phyloP scores from a whole-genome alignment of 23 tunicate genomes.

The Oikopleura dioica region DNA sequence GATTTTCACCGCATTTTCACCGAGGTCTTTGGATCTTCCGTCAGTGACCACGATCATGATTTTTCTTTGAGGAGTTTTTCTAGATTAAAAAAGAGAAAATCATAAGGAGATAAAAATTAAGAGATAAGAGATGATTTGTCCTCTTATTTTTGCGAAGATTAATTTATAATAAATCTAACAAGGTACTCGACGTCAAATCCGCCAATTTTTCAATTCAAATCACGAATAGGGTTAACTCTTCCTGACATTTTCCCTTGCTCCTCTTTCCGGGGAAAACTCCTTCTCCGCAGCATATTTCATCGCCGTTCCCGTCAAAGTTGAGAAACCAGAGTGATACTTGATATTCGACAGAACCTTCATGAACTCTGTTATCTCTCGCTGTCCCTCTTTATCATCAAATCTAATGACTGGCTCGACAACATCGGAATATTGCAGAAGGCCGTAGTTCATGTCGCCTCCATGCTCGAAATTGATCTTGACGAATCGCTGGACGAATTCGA shows the following conservation, averaged over 20 bases:
- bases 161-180: no score
- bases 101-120: no score
- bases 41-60: not conserved
- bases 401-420: not conserved
- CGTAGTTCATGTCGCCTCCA: not conserved
- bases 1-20: not conserved
- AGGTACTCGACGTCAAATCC: no score
- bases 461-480: not conserved
- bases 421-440: not conserved
- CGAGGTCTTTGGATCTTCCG: not conserved
- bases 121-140: no score
- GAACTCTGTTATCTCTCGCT: not conserved
- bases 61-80: no score
- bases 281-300: not conserved
- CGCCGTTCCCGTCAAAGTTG: not conserved
- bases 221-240: no score
- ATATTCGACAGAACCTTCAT: not conserved
- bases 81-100: no score
- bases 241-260: not conserved
- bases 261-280: not conserved
- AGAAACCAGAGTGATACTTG: not conserved
- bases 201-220: no score
- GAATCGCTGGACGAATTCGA: not conserved
- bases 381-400: not conserved
- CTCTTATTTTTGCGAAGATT: no score